Evolutionary conservation across 2,113 vertebrate genomes (phyloP).

Genomic region (Uria aalge): DNA sequence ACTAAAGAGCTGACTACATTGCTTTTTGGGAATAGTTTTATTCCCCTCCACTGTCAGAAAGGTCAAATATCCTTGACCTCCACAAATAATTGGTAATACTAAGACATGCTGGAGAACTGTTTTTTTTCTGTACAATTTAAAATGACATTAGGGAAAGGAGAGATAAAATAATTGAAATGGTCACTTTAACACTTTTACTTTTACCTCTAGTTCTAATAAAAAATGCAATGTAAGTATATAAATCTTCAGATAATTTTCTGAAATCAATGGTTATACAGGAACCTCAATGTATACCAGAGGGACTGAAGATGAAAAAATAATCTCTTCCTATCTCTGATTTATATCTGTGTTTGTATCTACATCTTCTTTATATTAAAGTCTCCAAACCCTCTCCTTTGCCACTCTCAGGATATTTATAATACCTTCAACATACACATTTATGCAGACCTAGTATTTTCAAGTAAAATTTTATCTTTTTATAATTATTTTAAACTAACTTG

Average conservation of each 20-base stretch:
- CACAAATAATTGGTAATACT: neutral
- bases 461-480: neutral
- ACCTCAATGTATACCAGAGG: too few relatives aligned
- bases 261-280: neutral
- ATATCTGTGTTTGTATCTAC: neutral
- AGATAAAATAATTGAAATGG: neutral
- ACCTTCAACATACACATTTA: neutral
- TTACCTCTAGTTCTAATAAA: neutral
- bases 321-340: neutral
- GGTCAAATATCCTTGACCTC: neutral
- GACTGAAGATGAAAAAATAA: neutral
- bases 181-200: neutral
- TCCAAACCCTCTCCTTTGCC: neutral
- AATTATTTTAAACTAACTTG: neutral
- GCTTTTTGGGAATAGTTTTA: neutral
- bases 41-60: neutral
- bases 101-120: neutral
- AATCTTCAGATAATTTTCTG: neutral
- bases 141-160: neutral
- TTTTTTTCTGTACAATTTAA: neutral
- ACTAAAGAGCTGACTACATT: neutral
- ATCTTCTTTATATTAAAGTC: neutral
- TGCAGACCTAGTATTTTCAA: neutral
- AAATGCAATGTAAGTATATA: neutral
- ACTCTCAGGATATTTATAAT: neutral